These are phyloP conservation scores for Stratiolaelaps scimitus DNA, from an alignment of 1,140 invertebrate species.

Conservation along the genomic window DNA sequence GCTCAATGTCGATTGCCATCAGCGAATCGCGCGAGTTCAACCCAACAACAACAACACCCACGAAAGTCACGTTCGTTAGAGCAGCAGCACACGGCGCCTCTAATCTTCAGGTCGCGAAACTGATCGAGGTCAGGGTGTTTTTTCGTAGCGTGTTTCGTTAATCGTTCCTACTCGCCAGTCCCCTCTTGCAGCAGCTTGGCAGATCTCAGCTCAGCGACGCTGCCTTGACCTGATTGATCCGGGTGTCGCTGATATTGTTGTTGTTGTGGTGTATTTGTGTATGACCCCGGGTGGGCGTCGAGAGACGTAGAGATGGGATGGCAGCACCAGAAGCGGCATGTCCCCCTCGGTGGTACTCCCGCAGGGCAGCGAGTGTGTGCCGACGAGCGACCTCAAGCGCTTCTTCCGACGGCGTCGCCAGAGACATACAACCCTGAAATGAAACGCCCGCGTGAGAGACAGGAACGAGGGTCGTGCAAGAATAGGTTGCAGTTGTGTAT, in stretches of 20 bases:
- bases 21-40: too few species aligned
- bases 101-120: too few species aligned
- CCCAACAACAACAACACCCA: too few species aligned
- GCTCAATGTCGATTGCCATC: too few species aligned
- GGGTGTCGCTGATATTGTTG: constrained; percentile 16
- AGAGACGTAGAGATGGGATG: too few species aligned
- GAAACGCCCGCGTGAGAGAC: neutral
- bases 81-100: too few species aligned
- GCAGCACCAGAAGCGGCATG: neutral
- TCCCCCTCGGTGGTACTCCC: neutral
- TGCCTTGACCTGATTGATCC: constrained; percentile 16
- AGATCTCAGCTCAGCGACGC: constrained; percentile 11
- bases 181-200: neutral
- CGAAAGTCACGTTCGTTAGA: too few species aligned
- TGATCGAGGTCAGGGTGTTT: too few species aligned
- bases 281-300: too few species aligned
- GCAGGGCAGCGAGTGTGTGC: neutral
- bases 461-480: too few species aligned
- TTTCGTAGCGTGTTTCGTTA: too few species aligned
- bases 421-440: neutral
- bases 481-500: too few species aligned
- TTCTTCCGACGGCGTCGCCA: constrained; percentile 11
- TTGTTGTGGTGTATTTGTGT: neutral
- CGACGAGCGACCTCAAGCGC: neutral
- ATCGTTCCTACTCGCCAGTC: constrained; percentile 11